Evolutionary conservation across 2,888 invertebrate genomes (phyloP).

Genomic region (Notodonta ziczac): DNA sequence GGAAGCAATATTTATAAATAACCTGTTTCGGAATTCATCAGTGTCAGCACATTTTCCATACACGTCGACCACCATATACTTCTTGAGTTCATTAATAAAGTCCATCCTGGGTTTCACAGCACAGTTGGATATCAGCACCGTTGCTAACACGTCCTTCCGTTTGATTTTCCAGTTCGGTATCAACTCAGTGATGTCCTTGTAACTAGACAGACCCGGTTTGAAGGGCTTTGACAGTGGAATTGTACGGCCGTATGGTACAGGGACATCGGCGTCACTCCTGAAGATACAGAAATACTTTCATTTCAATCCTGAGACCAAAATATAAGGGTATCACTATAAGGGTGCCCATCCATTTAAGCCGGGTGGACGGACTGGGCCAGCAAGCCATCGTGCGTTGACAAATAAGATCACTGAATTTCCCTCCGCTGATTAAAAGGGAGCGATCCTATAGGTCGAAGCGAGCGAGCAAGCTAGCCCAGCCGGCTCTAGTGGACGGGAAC

Average conservation of each 20-base stretch:
- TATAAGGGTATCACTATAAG: too few relatives aligned
- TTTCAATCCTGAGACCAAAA: too few relatives aligned
- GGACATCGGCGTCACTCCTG: conserved; percentile 87
- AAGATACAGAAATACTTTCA: conserved; percentile 34
- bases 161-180: conserved; percentile 74
- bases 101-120: conserved; percentile 73
- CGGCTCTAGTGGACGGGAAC: too few relatives aligned
- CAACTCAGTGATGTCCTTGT: conserved; percentile 35
- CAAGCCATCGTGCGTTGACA: too few relatives aligned
- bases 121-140: conserved; percentile 86
- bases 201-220: conserved; percentile 16
- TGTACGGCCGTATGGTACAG: conserved; percentile 87
- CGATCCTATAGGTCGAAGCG: too few relatives aligned
- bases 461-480: too few relatives aligned
- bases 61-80: conserved; percentile 84
- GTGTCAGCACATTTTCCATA: conserved; percentile 82
- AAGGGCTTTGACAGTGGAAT: conserved; percentile 50
- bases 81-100: conserved; percentile 82
- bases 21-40: conserved; percentile 35
- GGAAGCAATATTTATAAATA: background rate
- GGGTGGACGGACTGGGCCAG: too few relatives aligned
- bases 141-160: conserved; percentile 69
- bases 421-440: too few relatives aligned
- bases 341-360: too few relatives aligned
- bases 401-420: too few relatives aligned